Evolutionary conservation across 2,797 vertebrate genomes (phyloP).

Genomic region (Lepus townsendii): DNA sequence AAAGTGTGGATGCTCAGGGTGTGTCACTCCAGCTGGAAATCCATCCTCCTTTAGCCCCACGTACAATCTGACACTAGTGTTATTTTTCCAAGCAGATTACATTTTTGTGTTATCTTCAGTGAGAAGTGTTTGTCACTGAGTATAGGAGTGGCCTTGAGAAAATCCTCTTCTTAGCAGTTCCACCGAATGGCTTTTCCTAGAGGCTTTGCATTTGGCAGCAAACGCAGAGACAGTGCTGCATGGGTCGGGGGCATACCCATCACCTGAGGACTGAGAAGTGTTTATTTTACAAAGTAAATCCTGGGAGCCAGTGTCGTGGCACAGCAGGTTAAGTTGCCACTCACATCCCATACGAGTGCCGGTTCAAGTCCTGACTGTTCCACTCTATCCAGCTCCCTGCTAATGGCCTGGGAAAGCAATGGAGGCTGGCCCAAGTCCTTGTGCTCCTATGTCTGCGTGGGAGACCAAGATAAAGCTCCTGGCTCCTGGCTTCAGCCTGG

Average conservation of each 20-base stretch:
- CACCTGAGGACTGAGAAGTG: slow-evolving; percentile 26
- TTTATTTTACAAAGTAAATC: slow-evolving; percentile 72
- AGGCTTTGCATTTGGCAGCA: slow-evolving; percentile 67
- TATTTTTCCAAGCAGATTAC: background rate
- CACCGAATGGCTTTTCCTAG: slow-evolving; percentile 58
- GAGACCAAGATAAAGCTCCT: no score
- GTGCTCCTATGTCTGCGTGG: no score
- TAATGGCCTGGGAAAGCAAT: no score
- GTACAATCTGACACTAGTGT: slow-evolving; percentile 7
- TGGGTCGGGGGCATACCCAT: slow-evolving; percentile 2
- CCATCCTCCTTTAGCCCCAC: background rate
- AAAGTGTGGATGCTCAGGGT: background rate
- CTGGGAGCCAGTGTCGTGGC: no score
- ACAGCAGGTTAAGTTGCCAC: no score
- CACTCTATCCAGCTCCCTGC: no score
- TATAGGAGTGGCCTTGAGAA: slow-evolving; percentile 58
- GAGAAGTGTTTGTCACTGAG: slow-evolving; percentile 56
- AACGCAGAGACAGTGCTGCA: slow-evolving; percentile 61
- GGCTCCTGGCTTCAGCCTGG: no score
- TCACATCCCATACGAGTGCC: no score
- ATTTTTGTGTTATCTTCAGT: slow-evolving; percentile 34
- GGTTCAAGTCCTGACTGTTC: no score
- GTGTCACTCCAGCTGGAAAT: background rate
- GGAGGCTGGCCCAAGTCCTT: no score
- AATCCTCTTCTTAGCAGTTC: slow-evolving; percentile 52